Conservation (phyloP, 2,888 invertebrate genomes). For the Deroplatys truncata region DNA sequence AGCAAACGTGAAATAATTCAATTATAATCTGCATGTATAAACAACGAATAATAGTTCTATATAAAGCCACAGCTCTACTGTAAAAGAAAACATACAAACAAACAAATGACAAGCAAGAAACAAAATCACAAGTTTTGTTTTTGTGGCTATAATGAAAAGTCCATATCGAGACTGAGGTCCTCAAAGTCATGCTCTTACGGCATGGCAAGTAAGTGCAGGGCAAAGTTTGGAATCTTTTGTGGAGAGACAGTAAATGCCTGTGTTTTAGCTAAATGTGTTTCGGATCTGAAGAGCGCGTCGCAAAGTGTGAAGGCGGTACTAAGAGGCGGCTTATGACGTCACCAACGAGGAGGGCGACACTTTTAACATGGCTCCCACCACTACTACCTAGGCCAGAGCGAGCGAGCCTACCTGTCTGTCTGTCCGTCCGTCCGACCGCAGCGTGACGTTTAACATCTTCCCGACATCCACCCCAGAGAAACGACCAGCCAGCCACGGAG, state of each 20-base stretch:
- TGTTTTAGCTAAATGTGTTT: background rate
- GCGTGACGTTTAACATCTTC: background rate
- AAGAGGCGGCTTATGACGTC: slow-evolving; percentile 7
- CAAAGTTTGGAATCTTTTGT: background rate
- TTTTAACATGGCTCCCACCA: slow-evolving; percentile 14
- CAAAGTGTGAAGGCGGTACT: background rate
- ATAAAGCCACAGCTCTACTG: too few species aligned
- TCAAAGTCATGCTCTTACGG: background rate
- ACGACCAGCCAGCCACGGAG: background rate
- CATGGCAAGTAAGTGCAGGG: background rate
- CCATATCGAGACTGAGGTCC: background rate
- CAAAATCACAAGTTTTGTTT: background rate
- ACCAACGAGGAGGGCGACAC: background rate
- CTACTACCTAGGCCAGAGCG: background rate
- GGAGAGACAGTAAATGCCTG: background rate
- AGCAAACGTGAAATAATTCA: too few species aligned
- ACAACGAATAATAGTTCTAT: too few species aligned
- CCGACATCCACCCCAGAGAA: background rate
- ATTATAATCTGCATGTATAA: too few species aligned
- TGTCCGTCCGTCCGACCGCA: background rate
- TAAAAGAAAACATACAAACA: too few species aligned
- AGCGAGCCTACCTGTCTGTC: background rate
- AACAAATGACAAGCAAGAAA: background rate
- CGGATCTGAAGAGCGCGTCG: background rate
- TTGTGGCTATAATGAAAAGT: background rate